These are phyloP conservation scores for Miichthys miiuy DNA, from an alignment of 2,797 vertebrate species.

Conservation along the genomic window DNA sequence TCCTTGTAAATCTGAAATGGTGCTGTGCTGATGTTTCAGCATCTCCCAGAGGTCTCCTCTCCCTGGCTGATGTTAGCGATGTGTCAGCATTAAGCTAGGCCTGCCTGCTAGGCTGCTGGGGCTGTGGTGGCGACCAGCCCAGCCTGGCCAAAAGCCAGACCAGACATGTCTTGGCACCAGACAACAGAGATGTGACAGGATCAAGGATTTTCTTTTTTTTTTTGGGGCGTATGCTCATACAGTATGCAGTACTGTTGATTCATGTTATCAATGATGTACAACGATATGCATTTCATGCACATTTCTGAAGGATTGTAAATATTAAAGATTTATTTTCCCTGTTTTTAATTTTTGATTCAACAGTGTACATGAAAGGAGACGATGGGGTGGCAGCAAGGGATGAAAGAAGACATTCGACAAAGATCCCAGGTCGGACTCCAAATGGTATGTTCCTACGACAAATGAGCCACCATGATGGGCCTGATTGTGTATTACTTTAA, in stretches of 20 bases:
- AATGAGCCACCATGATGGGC: constrained; percentile 7
- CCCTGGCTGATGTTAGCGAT: constrained; percentile 81
- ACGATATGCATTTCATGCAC: constrained; percentile 5
- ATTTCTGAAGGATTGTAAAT: constrained; percentile 11
- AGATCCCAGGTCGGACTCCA: constrained; percentile 36
- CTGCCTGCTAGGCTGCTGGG: constrained; percentile 75
- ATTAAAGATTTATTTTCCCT: constrained; percentile 23
- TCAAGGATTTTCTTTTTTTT: constrained; percentile 35
- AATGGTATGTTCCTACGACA: constrained; percentile 51
- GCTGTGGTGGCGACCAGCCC: constrained; percentile 77
- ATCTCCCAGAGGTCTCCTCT: constrained; percentile 75
- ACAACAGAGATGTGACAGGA: constrained; percentile 68
- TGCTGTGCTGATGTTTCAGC: constrained; percentile 80
- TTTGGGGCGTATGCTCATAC: constrained; percentile 17
- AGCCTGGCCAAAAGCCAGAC: constrained; percentile 77
- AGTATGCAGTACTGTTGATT: constrained; percentile 49
- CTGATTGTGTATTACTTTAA: constrained; percentile 25
- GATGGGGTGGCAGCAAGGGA: constrained; percentile 19
- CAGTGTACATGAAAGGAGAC: constrained; percentile 38
- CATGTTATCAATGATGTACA: constrained; percentile 34
- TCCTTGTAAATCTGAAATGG: constrained; percentile 70
- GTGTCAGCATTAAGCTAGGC: constrained; percentile 84
- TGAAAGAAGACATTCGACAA: constrained; percentile 35
- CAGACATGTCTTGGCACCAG: constrained; percentile 77
- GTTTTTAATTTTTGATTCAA: constrained; percentile 45